Evolutionary conservation across 2,113 vertebrate species (phyloP), one percentile per base, ranked within the genome.

Genomic region (Amphiprion ocellaris): DNA sequence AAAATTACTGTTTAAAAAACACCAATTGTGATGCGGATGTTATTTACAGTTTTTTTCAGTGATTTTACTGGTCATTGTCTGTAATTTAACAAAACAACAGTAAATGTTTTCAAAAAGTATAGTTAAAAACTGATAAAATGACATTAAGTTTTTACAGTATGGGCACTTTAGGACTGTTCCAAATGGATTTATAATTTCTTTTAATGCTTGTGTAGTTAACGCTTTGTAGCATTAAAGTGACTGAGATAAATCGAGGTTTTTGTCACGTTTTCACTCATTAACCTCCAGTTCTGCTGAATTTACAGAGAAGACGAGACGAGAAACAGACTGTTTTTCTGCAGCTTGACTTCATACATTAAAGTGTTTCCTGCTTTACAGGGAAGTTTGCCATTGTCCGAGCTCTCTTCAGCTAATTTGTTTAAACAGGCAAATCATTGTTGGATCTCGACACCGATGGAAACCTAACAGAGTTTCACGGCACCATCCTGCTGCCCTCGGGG

Each of bases 361-460:
- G 61, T 53, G 50, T 52, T 70, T 74, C 30, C 23, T 1, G 5
- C 16, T 79, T 59, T 28, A 58, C 30, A 61, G 28, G 50, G 33
- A 56, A 7, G 10, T 63, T 17, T 74, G 53, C 65, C n/a, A 23
- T 62, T 39, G 23, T 14, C 30, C 5, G 11, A n/a, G 10, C 41
- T 17, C 54, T 67, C 30, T 33, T 64, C 50, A 68, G 21, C 28
- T 64, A 60, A 74, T 74, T 59, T 75, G 28, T 46, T 46, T 74
- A 4, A 59, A 76, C 80, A 73, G 64, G 39, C 17, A 49, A 82
- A 49, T 73, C 23, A 73, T 50, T 69, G 75, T 68, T 74, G 67
- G 24, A 58, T 49, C 21, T 28, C 3, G 2, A 62, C 52, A 39
- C 62, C 4, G n/a, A 7, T 23, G 59, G 21, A 58, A 77, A 76